These are phyloP conservation scores for Globodera rostochiensis DNA, from an alignment of 1,140 invertebrate genomes.

Conservation along the genomic window DNA sequence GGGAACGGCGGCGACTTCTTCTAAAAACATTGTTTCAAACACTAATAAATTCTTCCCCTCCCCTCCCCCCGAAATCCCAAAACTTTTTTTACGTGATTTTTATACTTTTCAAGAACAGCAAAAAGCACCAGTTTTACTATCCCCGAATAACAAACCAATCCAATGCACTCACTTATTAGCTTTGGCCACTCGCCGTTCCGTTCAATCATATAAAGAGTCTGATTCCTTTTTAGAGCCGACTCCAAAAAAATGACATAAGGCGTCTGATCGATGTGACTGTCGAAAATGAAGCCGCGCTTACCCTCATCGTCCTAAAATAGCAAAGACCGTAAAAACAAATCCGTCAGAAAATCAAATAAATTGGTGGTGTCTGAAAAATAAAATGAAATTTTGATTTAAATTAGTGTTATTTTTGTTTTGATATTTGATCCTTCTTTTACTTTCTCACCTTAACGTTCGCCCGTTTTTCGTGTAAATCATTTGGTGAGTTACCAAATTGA, in stretches of 20 bases:
- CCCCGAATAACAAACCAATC: background rate
- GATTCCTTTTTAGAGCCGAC: conserved; percentile 10
- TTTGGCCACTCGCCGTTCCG: background rate
- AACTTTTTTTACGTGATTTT: too few species aligned
- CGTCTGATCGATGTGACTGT: background rate
- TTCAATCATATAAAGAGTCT: conserved; percentile 5
- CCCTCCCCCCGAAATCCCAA: too few species aligned
- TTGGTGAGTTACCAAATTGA: too few species aligned
- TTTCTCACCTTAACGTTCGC: too few species aligned
- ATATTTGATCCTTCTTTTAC: too few species aligned
- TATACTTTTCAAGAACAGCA: background rate
- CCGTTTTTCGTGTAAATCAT: too few species aligned
- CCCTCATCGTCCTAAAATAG: conserved; percentile 1
- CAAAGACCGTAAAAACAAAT: background rate
- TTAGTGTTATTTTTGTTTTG: too few species aligned
- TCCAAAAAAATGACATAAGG: conserved; percentile 25
- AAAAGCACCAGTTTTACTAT: background rate
- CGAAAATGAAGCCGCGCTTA: conserved; percentile 18
- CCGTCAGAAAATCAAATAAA: background rate
- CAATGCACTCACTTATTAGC: conserved; percentile 8
- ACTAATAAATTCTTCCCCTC: too few species aligned
- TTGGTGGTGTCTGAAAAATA: too few species aligned
- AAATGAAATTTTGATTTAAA: too few species aligned
- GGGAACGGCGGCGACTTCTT: conserved; percentile 7
- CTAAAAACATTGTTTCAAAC: too few species aligned